Base-by-base conservation (phyloP, 1,140 invertebrate genomes). In the Stenopsyche tienmushanensis region DNA sequence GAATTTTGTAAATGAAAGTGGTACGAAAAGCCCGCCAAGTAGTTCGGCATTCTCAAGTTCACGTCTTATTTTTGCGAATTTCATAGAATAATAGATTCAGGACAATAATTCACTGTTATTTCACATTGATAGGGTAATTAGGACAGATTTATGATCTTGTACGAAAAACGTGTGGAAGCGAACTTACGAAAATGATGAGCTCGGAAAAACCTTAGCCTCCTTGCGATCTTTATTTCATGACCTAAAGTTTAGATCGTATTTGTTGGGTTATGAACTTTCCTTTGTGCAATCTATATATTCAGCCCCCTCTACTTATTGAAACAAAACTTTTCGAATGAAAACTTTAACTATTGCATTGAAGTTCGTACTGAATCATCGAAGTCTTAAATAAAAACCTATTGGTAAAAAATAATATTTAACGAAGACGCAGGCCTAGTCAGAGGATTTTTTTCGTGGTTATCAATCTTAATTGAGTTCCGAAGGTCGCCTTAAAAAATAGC, bases 251-350 rank as follows among this genome's bases (percentile, higher is more conserved):
- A 15, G 44, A 47, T 47, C 44, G 44, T 57, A 57, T 57, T 57
- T 57, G 53, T 57, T 57, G 25, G 53, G 15, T 57, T 29, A 29
- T 59, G 41, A 47, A 47, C 44, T 18, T 18, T 8, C 44, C 8
- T 47, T 18, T 41, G 20, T 59, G 57, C 57, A 41, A 2, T 34
- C 53, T 59, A 41, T 59, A 29, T 44, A 59, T n/a, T 44, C n/a
- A n/a, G n/a, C 15, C 10, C 1, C 13, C 1, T 15, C 26, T 44
- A 21, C 26, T 18, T 59, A 44, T 59, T 59, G 57, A 59, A 44
- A 59, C 57, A 59, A 59, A 59, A 59, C 57, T 59, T 59, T 59
- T 59, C 57, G 25, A 59, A 59, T 59, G 57, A 59, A 59, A 59
- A 59, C 57, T 59, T 59, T 41, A 18, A 44, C 57, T 39, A 59